A percentile compares a stretch with the other conserved stretches of the same genome.
phyloP scores from a whole-genome alignment of 2,888 invertebrate species.

The Brachynemurus nebulosus region DNA sequence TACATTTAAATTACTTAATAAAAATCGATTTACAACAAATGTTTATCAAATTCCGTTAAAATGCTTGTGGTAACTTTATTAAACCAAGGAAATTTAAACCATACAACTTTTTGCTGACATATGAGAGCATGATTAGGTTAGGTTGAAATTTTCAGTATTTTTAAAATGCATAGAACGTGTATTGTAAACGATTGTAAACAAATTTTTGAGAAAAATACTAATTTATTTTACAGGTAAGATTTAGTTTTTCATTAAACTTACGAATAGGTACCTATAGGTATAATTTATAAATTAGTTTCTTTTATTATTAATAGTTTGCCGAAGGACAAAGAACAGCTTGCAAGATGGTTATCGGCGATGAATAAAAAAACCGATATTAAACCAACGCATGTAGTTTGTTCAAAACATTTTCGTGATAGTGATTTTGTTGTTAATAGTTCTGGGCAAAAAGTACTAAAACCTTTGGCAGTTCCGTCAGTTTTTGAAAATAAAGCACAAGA shows the following conservation, averaged over 20 bases:
- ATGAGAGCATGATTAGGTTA: no score
- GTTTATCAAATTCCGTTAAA: no score
- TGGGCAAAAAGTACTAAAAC: not conserved
- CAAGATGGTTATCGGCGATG: not conserved
- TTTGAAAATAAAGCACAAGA: not conserved
- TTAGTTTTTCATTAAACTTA: no score
- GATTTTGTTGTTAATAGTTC: not conserved
- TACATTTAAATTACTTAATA: no score
- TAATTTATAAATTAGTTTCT: not conserved
- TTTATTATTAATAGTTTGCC: not conserved
- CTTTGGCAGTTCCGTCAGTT: slow-evolving; percentile 1
- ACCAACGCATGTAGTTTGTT: slow-evolving; percentile 1
- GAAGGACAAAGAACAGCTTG: not conserved
- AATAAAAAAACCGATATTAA: not conserved
- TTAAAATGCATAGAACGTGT: no score
- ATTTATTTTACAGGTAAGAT: slow-evolving; percentile 1
- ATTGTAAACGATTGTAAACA: not conserved
- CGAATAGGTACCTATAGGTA: no score
- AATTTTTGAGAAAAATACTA: slow-evolving; percentile 1
- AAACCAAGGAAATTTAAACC: no score
- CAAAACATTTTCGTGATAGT: slow-evolving; percentile 3
- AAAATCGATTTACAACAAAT: no score
- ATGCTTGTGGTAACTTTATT: no score
- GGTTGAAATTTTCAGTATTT: no score
- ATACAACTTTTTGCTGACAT: no score